Conservation (phyloP, 1,140 invertebrate species). For the Zaprionus camerounensis region DNA sequence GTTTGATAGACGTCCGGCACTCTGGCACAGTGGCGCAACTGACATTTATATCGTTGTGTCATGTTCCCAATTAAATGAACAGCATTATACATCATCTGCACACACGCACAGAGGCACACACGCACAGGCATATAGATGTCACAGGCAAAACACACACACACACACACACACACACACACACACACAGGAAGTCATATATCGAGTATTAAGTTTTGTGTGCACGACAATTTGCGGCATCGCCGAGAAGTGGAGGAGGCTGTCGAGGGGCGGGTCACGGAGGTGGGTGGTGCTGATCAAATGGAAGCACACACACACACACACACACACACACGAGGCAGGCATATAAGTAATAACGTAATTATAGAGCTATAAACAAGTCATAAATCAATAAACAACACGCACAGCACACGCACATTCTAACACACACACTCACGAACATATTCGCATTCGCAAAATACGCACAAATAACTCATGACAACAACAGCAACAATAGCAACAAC, state of each 20-base stretch:
- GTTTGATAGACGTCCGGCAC: conserved; percentile 55
- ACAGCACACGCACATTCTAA: conserved; percentile 19
- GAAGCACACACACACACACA: not conserved
- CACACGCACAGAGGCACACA: not conserved
- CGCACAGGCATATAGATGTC: not conserved
- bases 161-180: not conserved
- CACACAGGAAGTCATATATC: conserved; percentile 52
- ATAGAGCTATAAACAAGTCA: conserved; percentile 70
- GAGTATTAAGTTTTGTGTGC: conserved; percentile 60
- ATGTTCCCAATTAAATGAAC: conserved; percentile 63
- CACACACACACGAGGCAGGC: not conserved
- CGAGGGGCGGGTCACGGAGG: not conserved
- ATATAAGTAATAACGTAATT: conserved; percentile 76
- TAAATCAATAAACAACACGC: conserved; percentile 69
- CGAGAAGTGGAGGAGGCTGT: not conserved
- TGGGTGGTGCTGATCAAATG: not conserved
- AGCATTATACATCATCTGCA: conserved; percentile 37
- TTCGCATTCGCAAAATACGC: conserved; percentile 32
- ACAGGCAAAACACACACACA: not conserved
- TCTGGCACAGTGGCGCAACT: conserved; percentile 31
- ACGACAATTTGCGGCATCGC: conserved; percentile 46
- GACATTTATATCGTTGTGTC: conserved; percentile 70
- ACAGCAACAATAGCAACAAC: conserved; percentile 6
- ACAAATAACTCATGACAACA: conserved; percentile 35
- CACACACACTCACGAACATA: not conserved